These are phyloP conservation scores for Saccostrea echinata DNA, from an alignment of 1,140 invertebrate genomes.

Conservation along the genomic window DNA sequence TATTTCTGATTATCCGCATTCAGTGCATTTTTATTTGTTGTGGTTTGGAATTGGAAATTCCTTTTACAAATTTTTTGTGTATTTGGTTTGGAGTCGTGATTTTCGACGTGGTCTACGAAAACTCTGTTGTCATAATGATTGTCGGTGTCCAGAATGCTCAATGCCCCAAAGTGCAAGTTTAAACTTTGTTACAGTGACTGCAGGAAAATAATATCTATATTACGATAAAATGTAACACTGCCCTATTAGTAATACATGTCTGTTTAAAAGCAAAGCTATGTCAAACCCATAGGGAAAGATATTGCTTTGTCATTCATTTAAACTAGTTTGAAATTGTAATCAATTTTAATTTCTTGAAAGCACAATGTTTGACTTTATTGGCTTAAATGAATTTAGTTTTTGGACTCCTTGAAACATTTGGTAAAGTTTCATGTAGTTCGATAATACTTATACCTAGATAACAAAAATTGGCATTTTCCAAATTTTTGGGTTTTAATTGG, in stretches of 20 bases:
- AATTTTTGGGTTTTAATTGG: too few relatives aligned
- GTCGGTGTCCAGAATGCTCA: slow-evolving; percentile 50
- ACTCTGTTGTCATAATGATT: slow-evolving; percentile 82
- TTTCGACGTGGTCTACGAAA: slow-evolving; percentile 92
- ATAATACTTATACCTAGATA: too few relatives aligned
- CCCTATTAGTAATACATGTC: background rate
- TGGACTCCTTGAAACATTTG: too few relatives aligned
- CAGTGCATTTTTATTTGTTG: slow-evolving; percentile 93
- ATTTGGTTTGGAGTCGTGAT: slow-evolving; percentile 92
- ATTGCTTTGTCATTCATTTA: background rate
- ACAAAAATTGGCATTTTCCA: too few relatives aligned
- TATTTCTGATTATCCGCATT: slow-evolving; percentile 86
- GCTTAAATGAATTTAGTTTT: too few relatives aligned
- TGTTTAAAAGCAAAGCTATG: background rate
- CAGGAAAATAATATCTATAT: background rate
- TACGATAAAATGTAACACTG: background rate
- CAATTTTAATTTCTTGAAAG: background rate
- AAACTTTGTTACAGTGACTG: slow-evolving; percentile 18
- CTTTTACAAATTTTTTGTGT: slow-evolving; percentile 95
- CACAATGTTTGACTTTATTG: too few relatives aligned
- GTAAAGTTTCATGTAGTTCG: too few relatives aligned
- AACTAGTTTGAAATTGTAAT: background rate
- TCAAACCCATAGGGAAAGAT: background rate
- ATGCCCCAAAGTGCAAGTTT: slow-evolving; percentile 8
- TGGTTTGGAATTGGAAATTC: slow-evolving; percentile 97